phyloP scores from a whole-genome alignment of 2,888 invertebrate genomes.

The Aporophyla nigra region DNA sequence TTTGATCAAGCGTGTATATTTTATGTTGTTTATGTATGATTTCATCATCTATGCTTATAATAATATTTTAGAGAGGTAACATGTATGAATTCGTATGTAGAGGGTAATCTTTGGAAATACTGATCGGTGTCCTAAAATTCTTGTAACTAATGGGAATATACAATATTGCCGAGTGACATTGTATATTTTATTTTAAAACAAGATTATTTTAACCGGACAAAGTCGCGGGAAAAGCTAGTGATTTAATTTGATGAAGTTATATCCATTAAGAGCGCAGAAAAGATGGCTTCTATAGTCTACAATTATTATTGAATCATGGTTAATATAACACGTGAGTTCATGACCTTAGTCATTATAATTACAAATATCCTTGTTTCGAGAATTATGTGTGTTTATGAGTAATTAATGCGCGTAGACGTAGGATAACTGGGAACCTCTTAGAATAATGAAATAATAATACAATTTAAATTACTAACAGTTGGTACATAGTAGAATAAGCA shows the following conservation, averaged over 20 bases:
- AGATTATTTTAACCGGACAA: not conserved
- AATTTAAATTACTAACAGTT: slow-evolving; percentile 29
- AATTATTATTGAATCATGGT: slow-evolving; percentile 38
- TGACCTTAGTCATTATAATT: slow-evolving; percentile 50
- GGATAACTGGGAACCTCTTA: slow-evolving; percentile 28
- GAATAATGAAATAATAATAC: slow-evolving; percentile 13
- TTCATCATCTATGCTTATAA: not conserved
- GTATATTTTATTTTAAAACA: not conserved
- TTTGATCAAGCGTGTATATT: not conserved
- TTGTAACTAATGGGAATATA: not conserved
- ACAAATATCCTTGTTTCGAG: slow-evolving; percentile 55
- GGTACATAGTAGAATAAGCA: not conserved
- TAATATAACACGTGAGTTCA: slow-evolving; percentile 27
- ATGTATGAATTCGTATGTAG: not conserved
- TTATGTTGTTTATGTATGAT: not conserved
- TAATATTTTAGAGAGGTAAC: not conserved
- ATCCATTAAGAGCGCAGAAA: not conserved
- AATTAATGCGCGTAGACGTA: slow-evolving; percentile 29
- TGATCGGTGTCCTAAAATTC: not conserved
- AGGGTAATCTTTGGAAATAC: not conserved
- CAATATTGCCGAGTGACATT: not conserved
- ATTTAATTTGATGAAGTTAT: not conserved
- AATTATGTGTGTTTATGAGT: slow-evolving; percentile 47
- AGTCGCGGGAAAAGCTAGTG: too few relatives aligned
- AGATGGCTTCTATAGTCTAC: not conserved